Evolutionary conservation across 2,113 vertebrate genomes (phyloP).

Genomic region (Chelonoidis abingdonii): DNA sequence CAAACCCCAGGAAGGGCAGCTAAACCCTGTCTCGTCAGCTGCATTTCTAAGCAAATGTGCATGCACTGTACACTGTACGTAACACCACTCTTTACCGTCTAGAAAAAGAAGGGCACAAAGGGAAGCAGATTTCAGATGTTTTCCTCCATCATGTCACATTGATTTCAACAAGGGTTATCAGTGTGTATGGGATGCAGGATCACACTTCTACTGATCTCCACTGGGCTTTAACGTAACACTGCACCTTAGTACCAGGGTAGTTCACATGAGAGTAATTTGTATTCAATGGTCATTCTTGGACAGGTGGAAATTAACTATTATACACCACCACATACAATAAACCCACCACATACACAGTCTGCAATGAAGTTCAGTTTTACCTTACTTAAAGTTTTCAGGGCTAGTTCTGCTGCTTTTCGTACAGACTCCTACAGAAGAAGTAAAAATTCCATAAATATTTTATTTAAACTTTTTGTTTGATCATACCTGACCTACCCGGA

Average conservation of each 20-base stretch:
- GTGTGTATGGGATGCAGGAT: background rate
- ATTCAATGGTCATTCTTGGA: background rate
- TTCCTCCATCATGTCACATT: background rate
- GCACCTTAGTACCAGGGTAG: background rate
- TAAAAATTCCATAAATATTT: background rate
- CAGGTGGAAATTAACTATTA: background rate
- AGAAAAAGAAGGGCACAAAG: background rate
- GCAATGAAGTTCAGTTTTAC: slow-evolving; percentile 70
- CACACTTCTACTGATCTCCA: background rate
- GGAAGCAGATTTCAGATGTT: background rate
- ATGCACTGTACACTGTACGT: background rate
- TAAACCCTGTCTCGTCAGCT: background rate
- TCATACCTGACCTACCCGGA: background rate
- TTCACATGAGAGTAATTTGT: background rate
- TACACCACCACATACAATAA: background rate
- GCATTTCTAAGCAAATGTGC: background rate
- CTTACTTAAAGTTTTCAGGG: slow-evolving; percentile 98
- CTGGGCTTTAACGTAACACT: background rate
- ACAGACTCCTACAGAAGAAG: slow-evolving; percentile 91
- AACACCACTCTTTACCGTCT: background rate
- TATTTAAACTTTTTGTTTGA: background rate
- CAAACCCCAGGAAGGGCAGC: background rate
- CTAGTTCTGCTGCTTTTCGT: slow-evolving; percentile 94
- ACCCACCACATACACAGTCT: background rate
- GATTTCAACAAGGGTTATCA: background rate